Percentiles rank a stretch among this genome's conserved stretches.
Conservation (phyloP, 2,113 vertebrate genomes). For the Semnornis frantzii region DNA sequence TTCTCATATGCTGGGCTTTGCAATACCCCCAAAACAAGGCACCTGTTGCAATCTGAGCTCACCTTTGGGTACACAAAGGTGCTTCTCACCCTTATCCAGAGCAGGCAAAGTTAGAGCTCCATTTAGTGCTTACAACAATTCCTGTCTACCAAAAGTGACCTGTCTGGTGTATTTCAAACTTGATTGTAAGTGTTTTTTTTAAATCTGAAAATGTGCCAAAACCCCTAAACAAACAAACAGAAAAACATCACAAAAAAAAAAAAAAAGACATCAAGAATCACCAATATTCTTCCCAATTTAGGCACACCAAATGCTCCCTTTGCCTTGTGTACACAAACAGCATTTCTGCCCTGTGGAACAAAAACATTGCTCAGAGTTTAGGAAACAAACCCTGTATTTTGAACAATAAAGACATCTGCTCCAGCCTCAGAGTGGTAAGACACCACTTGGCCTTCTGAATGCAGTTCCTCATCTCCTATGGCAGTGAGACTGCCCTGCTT, state of each 20-base stretch:
- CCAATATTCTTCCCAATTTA: not conserved
- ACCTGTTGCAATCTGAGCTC: not conserved
- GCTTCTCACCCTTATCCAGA: not conserved
- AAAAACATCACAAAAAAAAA: too few species aligned
- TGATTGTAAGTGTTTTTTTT: not conserved
- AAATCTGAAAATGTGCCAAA: not conserved
- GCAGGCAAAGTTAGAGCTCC: not conserved
- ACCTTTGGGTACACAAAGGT: not conserved
- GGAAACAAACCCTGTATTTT: not conserved
- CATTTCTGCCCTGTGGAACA: not conserved
- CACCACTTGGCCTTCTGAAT: not conserved
- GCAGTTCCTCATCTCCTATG: not conserved
- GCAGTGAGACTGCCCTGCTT: not conserved
- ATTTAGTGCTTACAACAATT: accelerated
- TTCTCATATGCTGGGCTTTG: not conserved
- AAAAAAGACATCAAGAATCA: not conserved
- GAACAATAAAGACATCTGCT: not conserved
- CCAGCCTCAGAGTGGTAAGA: not conserved
- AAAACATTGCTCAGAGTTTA: not conserved
- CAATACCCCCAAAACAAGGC: not conserved
- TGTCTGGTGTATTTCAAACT: not conserved
- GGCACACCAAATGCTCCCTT: not conserved
- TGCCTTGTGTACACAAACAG: not conserved
- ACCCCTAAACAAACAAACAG: not conserved
- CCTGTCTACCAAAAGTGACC: not conserved